Evolutionary conservation across 2,888 invertebrate species (phyloP).

Genomic region (Philhelius pedissequus): DNA sequence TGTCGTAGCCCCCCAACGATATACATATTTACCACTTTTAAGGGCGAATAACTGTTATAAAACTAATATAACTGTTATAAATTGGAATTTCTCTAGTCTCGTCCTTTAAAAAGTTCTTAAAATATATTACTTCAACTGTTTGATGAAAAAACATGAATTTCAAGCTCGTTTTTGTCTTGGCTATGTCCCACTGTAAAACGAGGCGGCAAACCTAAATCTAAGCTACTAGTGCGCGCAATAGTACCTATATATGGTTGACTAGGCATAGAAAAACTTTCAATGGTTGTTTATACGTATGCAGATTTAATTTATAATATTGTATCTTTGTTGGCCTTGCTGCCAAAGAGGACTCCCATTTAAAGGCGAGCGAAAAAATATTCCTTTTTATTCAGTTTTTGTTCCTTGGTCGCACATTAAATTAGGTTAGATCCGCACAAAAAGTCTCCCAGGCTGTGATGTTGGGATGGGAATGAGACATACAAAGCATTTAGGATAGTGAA

Average conservation of each 20-base stretch:
- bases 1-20: no score
- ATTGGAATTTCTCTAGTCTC: no score
- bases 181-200: not conserved
- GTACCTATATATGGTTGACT: conserved; percentile 12
- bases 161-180: not conserved
- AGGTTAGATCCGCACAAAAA: conserved; percentile 28
- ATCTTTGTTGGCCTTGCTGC: conserved; percentile 27
- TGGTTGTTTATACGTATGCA: not conserved
- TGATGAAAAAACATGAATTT: no score
- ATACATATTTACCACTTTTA: no score
- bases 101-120: no score
- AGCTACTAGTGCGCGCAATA: not conserved
- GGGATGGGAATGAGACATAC: no score
- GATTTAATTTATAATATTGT: not conserved
- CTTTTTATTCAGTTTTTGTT: not conserved
- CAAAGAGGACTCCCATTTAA: conserved; percentile 11
- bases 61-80: no score
- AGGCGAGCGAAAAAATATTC: not conserved
- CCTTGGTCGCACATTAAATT: conserved; percentile 30
- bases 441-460: not conserved
- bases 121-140: no score
- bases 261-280: not conserved
- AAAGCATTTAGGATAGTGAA: conserved; percentile 11
- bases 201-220: not conserved
- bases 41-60: no score